phyloP scores from a whole-genome alignment of 1,140 invertebrate genomes.

The honey bee (Apis mellifera) region DNA sequence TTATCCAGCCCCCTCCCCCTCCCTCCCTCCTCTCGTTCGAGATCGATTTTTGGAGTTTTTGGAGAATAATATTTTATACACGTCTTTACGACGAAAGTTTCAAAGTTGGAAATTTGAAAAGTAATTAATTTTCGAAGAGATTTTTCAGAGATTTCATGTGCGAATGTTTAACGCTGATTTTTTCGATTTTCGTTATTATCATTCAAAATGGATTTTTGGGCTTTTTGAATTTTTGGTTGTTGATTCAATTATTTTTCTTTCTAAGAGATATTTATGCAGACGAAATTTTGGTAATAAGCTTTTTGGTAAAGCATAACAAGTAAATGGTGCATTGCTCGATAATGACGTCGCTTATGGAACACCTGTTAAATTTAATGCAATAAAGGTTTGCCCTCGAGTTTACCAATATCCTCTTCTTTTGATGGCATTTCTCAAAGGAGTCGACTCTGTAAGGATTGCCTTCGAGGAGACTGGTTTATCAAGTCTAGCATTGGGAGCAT shows the following conservation, averaged over 20 bases:
- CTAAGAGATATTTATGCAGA: too few relatives aligned
- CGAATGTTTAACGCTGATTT: background rate
- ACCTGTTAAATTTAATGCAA: constrained; percentile 40
- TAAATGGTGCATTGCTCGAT: background rate
- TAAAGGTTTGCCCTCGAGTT: constrained; percentile 46
- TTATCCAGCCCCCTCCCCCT: too few relatives aligned
- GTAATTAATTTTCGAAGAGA: too few relatives aligned
- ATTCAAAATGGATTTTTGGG: background rate
- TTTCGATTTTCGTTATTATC: too few relatives aligned
- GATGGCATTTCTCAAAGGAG: constrained; percentile 17
- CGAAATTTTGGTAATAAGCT: background rate
- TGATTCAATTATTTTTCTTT: too few relatives aligned
- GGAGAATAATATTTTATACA: too few relatives aligned
- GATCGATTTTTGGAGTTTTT: too few relatives aligned
- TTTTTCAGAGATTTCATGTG: too few relatives aligned
- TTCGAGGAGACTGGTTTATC: constrained; percentile 1
- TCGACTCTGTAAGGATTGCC: constrained; percentile 18
- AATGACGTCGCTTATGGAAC: constrained; percentile 17
- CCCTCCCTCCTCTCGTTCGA: background rate
- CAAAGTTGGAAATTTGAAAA: too few relatives aligned
- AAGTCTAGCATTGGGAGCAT: constrained; percentile 8
- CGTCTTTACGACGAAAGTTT: too few relatives aligned
- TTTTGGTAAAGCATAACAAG: background rate
- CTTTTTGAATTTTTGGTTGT: too few relatives aligned
- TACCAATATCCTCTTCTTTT: constrained; percentile 46